Evolutionary conservation across 2,113 vertebrate genomes (phyloP).

Genomic region (Tetrax tetrax): DNA sequence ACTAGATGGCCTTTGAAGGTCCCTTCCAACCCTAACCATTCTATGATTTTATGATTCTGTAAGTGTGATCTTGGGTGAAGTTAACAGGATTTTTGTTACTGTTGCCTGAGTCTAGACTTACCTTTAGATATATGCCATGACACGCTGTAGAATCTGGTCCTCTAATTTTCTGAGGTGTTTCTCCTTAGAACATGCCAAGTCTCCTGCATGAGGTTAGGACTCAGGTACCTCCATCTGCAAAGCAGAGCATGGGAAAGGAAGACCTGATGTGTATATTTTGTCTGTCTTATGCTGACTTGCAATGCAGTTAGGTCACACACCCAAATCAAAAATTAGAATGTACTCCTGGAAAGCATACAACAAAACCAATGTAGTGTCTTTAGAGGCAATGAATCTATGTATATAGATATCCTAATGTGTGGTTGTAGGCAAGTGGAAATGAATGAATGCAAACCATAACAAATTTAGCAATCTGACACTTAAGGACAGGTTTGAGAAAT

Average conservation of each 20-base stretch:
- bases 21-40: too few relatives aligned
- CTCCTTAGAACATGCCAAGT: background rate
- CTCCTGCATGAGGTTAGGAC: background rate
- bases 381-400: background rate
- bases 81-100: background rate
- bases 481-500: background rate
- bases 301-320: background rate
- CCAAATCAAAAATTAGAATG: background rate
- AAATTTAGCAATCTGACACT: background rate
- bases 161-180: background rate
- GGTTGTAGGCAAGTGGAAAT: background rate
- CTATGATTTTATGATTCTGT: too few relatives aligned
- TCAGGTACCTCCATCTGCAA: fast-evolving
- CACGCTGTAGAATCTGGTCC: background rate
- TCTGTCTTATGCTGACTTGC: background rate
- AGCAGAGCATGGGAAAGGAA: background rate
- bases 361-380: background rate
- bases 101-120: background rate
- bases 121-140: background rate
- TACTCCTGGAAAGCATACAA: background rate
- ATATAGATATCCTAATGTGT: background rate
- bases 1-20: too few relatives aligned
- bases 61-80: background rate
- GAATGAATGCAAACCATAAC: background rate
- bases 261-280: background rate